phyloP scores from a whole-genome alignment of 2,797 vertebrate genomes.

The Hybognathus amarus region DNA sequence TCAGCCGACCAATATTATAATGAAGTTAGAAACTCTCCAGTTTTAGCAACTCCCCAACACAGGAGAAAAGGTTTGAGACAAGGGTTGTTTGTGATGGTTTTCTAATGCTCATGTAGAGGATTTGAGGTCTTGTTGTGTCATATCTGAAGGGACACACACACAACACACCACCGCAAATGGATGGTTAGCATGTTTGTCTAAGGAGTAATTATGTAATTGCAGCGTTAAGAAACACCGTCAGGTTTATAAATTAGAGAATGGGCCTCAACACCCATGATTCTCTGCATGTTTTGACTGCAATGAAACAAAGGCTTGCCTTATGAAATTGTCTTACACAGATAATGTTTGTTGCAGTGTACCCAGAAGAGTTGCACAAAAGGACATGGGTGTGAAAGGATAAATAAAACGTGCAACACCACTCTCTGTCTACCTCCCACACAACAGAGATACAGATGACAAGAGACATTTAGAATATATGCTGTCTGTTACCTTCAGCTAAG shows the following conservation, averaged over 20 bases:
- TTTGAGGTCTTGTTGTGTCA: conserved; percentile 52
- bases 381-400: background rate
- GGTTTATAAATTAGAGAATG: conserved; percentile 52
- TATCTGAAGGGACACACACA: conserved; percentile 31
- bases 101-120: background rate
- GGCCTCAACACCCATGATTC: conserved; percentile 28
- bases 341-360: conserved; percentile 56
- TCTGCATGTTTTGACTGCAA: conserved; percentile 25
- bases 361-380: conserved; percentile 17
- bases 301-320: conserved; percentile 48
- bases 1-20: background rate
- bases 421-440: conserved; percentile 39
- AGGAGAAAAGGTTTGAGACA: conserved; percentile 11
- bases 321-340: conserved; percentile 52
- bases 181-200: conserved; percentile 60
- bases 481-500: conserved; percentile 50
- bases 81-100: conserved; percentile 27
- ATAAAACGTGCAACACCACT: conserved; percentile 17
- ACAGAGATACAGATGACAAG: conserved; percentile 42
- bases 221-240: conserved; percentile 74
- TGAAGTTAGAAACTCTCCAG: background rate
- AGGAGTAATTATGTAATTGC: conserved; percentile 78
- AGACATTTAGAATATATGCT: conserved; percentile 50
- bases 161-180: conserved; percentile 35
- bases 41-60: background rate